Conservation (phyloP, 2,113 vertebrate species). For the Leptosomus discolor region DNA sequence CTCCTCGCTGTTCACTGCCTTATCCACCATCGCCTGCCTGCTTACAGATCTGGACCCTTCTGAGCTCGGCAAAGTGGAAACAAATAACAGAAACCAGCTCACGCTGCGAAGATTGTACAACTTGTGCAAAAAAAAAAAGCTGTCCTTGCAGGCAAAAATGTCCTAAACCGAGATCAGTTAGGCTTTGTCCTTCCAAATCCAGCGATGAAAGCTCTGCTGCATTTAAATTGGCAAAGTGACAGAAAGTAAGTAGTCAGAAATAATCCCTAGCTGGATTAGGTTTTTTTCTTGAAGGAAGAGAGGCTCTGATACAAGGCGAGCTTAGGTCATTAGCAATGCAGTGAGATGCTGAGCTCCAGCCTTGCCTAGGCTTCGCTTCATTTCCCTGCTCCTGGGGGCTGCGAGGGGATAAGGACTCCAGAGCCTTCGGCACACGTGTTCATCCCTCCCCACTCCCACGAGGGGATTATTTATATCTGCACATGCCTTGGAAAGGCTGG, state of each 20-base stretch:
- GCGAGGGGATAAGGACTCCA: background rate
- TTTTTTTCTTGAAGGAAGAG: constrained; percentile 47
- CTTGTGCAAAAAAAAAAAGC: background rate
- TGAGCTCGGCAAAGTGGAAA: background rate
- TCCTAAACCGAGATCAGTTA: background rate
- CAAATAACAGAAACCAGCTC: background rate
- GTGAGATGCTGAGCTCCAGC: background rate
- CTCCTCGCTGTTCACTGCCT: background rate
- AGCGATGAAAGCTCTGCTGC: constrained; percentile 11
- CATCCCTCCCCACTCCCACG: constrained; percentile 18
- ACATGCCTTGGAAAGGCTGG: background rate
- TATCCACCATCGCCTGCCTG: background rate
- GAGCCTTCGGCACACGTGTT: background rate
- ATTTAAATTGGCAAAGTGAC: constrained; percentile 44
- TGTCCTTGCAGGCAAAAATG: constrained; percentile 6
- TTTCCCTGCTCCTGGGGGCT: background rate
- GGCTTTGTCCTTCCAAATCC: constrained; percentile 47
- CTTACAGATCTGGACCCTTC: background rate
- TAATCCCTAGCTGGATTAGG: constrained; percentile 58
- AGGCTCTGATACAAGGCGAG: background rate
- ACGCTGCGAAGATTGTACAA: background rate
- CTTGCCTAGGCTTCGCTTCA: background rate
- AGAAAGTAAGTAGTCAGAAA: constrained; percentile 41
- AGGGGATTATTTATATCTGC: constrained; percentile 46
- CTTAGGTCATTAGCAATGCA: constrained; percentile 1